Evolutionary conservation across 2,797 vertebrate genomes (phyloP).

Genomic region (Microctenopoma lineatum): DNA sequence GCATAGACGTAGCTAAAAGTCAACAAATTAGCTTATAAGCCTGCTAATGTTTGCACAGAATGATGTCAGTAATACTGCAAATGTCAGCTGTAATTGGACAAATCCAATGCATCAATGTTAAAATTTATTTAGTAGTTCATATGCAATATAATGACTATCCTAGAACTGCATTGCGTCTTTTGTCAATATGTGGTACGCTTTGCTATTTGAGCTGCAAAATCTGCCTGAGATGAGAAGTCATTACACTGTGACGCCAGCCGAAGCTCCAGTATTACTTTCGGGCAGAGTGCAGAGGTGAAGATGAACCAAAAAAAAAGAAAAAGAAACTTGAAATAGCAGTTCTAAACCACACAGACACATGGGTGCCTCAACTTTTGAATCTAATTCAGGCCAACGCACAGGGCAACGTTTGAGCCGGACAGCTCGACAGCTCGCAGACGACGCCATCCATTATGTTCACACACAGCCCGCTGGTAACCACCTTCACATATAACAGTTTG

Average conservation of each 20-base stretch:
- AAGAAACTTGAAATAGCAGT: constrained; percentile 19
- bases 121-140: too few relatives aligned
- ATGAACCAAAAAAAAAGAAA: not conserved
- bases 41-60: too few relatives aligned
- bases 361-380: constrained; percentile 29
- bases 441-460: constrained; percentile 63
- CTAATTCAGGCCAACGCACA: constrained; percentile 28
- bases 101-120: too few relatives aligned
- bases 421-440: constrained; percentile 46
- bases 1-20: too few relatives aligned
- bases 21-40: too few relatives aligned
- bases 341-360: not conserved
- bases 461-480: constrained; percentile 45
- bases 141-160: too few relatives aligned
- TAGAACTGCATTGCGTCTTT: not conserved
- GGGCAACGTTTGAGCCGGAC: constrained; percentile 26
- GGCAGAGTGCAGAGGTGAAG: not conserved
- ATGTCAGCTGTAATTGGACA: too few relatives aligned
- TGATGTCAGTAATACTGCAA: too few relatives aligned
- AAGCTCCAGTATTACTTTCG: not conserved
- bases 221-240: not conserved
- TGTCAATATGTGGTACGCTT: not conserved
- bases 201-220: not conserved
- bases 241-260: not conserved
- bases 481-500: constrained; percentile 46